These are phyloP conservation scores for Pluvianellus socialis DNA, from an alignment of 2,113 vertebrate genomes.

Conservation along the genomic window DNA sequence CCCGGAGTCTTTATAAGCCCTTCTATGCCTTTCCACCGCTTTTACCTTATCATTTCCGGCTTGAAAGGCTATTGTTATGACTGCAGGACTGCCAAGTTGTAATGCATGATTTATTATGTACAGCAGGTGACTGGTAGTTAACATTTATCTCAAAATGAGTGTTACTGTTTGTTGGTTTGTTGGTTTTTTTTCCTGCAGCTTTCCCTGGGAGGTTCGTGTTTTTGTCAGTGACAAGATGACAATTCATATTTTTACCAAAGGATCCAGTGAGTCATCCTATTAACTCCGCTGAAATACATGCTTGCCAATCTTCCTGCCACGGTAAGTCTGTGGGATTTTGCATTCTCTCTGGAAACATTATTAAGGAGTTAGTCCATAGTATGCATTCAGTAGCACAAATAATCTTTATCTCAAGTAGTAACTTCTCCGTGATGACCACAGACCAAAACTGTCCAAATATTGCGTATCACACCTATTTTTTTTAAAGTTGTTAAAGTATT, in stretches of 20 bases:
- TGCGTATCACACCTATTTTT: not conserved
- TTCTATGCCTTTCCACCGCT: not conserved
- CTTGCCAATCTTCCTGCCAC: constrained; percentile 30
- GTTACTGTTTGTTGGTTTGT: not conserved
- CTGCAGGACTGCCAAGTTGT: not conserved
- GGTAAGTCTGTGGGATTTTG: constrained; percentile 35
- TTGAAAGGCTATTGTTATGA: not conserved
- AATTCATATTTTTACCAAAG: constrained; percentile 78
- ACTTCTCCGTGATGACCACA: not conserved
- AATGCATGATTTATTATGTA: constrained; percentile 28
- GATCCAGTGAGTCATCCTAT: constrained; percentile 81
- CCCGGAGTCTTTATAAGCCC: not conserved
- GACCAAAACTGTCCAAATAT: not conserved
- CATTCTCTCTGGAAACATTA: not conserved
- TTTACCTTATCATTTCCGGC: not conserved
- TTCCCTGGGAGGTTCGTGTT: constrained; percentile 44
- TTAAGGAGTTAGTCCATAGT: not conserved
- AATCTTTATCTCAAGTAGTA: not conserved
- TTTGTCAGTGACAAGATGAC: constrained; percentile 82
- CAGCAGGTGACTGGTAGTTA: constrained; percentile 36
- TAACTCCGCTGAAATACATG: constrained; percentile 69
- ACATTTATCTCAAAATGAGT: constrained; percentile 13
- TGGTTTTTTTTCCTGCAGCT: constrained; percentile 11
- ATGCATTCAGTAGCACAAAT: not conserved
- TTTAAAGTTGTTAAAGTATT: not conserved